Percentiles rank a stretch among this genome's conserved stretches.
Evolutionary conservation across 1,140 invertebrate species (phyloP).

Genomic region (Anthonomus grandis): DNA sequence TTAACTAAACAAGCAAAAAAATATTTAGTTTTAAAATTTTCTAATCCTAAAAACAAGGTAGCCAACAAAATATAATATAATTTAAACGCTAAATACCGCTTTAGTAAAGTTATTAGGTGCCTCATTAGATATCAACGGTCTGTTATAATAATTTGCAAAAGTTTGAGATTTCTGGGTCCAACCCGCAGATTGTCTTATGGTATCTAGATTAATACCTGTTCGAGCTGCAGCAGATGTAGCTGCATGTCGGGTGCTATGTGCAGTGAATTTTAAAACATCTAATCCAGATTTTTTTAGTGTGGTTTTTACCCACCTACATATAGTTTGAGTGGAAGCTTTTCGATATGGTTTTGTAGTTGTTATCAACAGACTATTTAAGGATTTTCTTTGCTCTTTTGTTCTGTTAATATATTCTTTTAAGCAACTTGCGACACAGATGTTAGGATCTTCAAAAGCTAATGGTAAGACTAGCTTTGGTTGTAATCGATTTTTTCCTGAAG

Average conservation of each 20-base stretch:
- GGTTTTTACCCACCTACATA: slow-evolving; percentile 4
- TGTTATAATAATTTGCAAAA: too few species aligned
- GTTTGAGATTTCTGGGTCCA: neutral
- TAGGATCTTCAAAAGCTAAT: neutral
- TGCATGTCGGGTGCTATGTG: slow-evolving; percentile 4
- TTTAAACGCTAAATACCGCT: too few species aligned
- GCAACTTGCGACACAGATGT: neutral
- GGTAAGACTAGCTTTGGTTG: neutral
- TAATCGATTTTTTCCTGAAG: neutral
- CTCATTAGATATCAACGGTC: too few species aligned
- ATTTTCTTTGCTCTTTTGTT: neutral
- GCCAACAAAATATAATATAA: too few species aligned
- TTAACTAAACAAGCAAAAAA: too few species aligned
- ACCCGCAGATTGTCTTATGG: neutral
- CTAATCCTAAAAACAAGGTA: too few species aligned
- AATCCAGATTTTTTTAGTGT: neutral
- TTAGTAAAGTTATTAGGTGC: too few species aligned
- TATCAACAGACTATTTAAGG: neutral
- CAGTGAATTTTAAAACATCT: neutral
- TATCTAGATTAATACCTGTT: slow-evolving; percentile 3
- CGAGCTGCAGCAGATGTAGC: neutral
- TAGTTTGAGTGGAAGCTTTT: neutral
- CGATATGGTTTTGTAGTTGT: slow-evolving; percentile 3
- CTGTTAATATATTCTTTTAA: neutral
- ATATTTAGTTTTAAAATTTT: too few species aligned